Evolutionary conservation across 2,888 invertebrate species (phyloP).

Genomic region (Caradrina kadenii): DNA sequence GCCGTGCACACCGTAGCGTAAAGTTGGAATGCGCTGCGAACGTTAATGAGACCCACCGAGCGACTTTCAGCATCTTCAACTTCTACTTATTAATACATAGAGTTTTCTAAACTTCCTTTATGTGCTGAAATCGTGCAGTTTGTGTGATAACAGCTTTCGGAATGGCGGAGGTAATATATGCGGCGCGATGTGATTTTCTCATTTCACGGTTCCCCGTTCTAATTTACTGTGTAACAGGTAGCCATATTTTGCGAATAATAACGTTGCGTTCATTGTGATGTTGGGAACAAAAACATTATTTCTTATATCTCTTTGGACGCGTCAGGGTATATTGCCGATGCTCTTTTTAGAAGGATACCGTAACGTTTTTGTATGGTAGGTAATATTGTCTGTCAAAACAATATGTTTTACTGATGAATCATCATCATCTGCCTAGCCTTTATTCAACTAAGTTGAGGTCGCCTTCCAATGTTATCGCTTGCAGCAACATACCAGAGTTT

Average conservation of each 20-base stretch:
- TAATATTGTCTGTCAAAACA: too few relatives aligned
- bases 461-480: too few relatives aligned
- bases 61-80: slow-evolving; percentile 33
- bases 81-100: slow-evolving; percentile 51
- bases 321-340: background rate
- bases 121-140: slow-evolving; percentile 36
- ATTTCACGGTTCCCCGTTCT: slow-evolving; percentile 61
- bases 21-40: slow-evolving; percentile 53
- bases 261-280: slow-evolving; percentile 58
- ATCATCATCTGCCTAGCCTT: too few relatives aligned
- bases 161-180: slow-evolving; percentile 42
- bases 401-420: too few relatives aligned
- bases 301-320: slow-evolving; percentile 44
- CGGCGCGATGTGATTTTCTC: slow-evolving; percentile 60
- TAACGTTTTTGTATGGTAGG: background rate
- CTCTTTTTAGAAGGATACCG: background rate
- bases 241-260: slow-evolving; percentile 66
- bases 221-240: slow-evolving; percentile 64
- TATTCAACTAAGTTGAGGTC: too few relatives aligned
- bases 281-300: slow-evolving; percentile 53
- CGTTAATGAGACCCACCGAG: slow-evolving; percentile 48
- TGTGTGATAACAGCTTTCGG: slow-evolving; percentile 38
- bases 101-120: slow-evolving; percentile 48
- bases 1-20: slow-evolving; percentile 61
- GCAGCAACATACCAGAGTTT: too few relatives aligned